Evolutionary conservation across 2,888 invertebrate genomes (phyloP).

Genomic region (Caenorhabditis sp.): DNA sequence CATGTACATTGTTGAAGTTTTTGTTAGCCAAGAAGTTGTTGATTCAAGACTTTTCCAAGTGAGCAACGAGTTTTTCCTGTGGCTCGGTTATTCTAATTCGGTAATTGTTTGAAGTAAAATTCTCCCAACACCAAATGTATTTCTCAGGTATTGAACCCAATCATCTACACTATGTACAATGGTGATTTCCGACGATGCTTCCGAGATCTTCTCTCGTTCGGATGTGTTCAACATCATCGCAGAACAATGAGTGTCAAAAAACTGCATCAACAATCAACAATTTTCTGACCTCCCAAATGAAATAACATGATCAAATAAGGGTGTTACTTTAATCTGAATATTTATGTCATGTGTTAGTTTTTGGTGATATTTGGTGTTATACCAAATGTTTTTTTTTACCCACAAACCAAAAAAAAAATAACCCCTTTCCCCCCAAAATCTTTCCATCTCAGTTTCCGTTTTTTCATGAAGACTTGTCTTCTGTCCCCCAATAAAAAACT

Average conservation of each 20-base stretch:
- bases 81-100: constrained; percentile 72
- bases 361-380: no score
- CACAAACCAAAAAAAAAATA: not conserved
- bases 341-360: no score
- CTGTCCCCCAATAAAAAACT: not conserved
- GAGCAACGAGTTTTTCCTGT: constrained; percentile 70
- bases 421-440: not conserved
- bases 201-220: constrained; percentile 69
- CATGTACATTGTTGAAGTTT: constrained; percentile 70
- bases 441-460: not conserved
- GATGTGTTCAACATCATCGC: constrained; percentile 68
- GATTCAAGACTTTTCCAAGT: constrained; percentile 50
- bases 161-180: constrained; percentile 71
- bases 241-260: constrained; percentile 70
- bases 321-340: no score
- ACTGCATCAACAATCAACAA: constrained; percentile 67
- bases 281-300: constrained; percentile 40
- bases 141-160: constrained; percentile 67
- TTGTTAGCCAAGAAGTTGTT: constrained; percentile 41
- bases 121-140: not conserved
- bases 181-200: constrained; percentile 71
- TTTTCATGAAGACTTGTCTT: not conserved
- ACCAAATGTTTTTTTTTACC: no score
- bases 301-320: no score
- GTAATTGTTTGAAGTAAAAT: constrained; percentile 30